phyloP scores from a whole-genome alignment of 2,888 invertebrate species.

The Epirrita christyi region DNA sequence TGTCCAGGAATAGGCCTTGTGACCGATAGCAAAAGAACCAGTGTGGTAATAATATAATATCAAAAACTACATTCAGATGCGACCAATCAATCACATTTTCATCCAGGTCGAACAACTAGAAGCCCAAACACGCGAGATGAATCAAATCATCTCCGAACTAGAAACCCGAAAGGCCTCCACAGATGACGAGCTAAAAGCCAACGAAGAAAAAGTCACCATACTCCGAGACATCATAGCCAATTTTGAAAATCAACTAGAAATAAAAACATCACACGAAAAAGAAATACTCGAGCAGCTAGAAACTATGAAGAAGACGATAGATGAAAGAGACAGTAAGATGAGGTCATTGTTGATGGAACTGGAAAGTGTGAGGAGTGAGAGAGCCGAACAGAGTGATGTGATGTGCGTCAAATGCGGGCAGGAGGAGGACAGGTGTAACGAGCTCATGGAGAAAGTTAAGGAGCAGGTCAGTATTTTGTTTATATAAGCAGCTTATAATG shows the following conservation, averaged over 20 bases:
- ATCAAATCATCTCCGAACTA: slow-evolving; percentile 84
- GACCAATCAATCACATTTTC: too few relatives aligned
- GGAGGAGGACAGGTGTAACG: slow-evolving; percentile 58
- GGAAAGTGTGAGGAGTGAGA: slow-evolving; percentile 77
- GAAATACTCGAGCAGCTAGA: slow-evolving; percentile 86
- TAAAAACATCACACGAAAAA: slow-evolving; percentile 86
- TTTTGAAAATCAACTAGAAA: slow-evolving; percentile 90
- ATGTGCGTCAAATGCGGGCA: slow-evolving; percentile 59
- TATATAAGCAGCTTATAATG: not conserved
- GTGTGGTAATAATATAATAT: too few relatives aligned
- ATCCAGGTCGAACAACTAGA: slow-evolving; percentile 91
- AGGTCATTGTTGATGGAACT: slow-evolving; percentile 81
- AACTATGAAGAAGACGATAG: slow-evolving; percentile 81
- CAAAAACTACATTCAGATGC: too few relatives aligned
- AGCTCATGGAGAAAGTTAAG: slow-evolving; percentile 63
- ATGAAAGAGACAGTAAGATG: slow-evolving; percentile 84
- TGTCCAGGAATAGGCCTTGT: too few relatives aligned
- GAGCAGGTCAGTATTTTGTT: slow-evolving; percentile 61
- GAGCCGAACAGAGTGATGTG: slow-evolving; percentile 68
- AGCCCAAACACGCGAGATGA: slow-evolving; percentile 89
- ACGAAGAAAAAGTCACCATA: slow-evolving; percentile 89
- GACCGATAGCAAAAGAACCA: too few relatives aligned
- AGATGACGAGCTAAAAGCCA: slow-evolving; percentile 90
- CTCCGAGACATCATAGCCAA: slow-evolving; percentile 91
- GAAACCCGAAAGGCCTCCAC: slow-evolving; percentile 86